Evolutionary conservation across 2,888 invertebrate genomes (phyloP).

Genomic region (Labia minor): DNA sequence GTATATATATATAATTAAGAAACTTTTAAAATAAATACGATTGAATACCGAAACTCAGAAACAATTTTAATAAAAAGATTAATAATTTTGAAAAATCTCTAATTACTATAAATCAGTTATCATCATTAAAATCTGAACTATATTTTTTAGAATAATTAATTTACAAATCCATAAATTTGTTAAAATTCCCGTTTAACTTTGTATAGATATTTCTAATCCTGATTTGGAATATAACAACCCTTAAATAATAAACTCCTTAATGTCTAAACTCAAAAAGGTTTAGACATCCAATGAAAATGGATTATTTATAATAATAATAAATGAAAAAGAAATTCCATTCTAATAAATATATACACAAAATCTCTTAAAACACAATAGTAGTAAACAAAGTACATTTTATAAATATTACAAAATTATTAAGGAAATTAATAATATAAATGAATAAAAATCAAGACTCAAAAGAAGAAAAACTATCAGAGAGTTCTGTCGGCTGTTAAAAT

Average conservation of each 20-base stretch:
- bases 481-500: not conserved
- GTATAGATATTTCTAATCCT: too few relatives aligned
- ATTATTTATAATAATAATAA: too few relatives aligned
- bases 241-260: too few relatives aligned
- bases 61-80: not conserved
- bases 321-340: too few relatives aligned
- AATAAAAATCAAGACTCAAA: not conserved
- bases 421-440: not conserved
- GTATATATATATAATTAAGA: not conserved
- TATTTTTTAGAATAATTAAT: too few relatives aligned
- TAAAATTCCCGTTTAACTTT: too few relatives aligned
- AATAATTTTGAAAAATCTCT: not conserved
- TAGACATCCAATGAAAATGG: too few relatives aligned
- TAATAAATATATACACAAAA: not conserved
- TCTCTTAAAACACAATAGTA: not conserved
- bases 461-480: not conserved
- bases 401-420: not conserved
- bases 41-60: constrained; percentile 3
- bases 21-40: not conserved
- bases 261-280: too few relatives aligned
- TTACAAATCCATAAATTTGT: too few relatives aligned
- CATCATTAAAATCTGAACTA: not conserved
- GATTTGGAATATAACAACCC: too few relatives aligned
- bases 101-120: not conserved
- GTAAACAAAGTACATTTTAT: not conserved